Evolutionary conservation across 2,797 vertebrate genomes (phyloP).

Genomic region (Natrix natrix): DNA sequence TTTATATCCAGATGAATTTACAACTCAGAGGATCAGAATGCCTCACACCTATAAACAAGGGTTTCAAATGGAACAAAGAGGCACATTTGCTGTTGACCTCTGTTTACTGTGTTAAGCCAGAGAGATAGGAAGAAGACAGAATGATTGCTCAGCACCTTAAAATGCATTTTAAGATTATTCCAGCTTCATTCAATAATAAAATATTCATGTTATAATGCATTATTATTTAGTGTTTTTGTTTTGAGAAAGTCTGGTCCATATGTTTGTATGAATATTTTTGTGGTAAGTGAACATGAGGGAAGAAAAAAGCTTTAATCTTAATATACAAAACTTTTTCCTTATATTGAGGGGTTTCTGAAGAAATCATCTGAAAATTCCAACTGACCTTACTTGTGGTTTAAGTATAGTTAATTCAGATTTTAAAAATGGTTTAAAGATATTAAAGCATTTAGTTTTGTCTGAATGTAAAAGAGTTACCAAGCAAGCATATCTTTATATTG

Average conservation of each 20-base stretch:
- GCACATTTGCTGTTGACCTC: background rate
- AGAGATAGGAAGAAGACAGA: background rate
- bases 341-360: background rate
- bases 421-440: background rate
- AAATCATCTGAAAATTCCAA: background rate
- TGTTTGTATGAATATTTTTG: conserved; percentile 3
- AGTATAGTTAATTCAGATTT: background rate
- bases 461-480: background rate
- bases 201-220: background rate
- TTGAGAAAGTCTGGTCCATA: conserved; percentile 18
- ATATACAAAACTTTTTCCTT: background rate
- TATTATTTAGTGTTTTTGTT: conserved; percentile 18
- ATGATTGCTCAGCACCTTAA: background rate
- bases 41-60: background rate
- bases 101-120: background rate
- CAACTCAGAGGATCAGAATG: background rate
- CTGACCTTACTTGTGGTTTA: background rate
- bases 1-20: background rate
- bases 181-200: conserved; percentile 29
- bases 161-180: conserved; percentile 15
- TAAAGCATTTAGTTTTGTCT: background rate
- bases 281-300: background rate
- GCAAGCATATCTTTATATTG: background rate
- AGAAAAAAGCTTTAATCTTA: background rate
- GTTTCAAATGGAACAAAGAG: background rate